These are phyloP conservation scores for Lasioglossum leucozonium DNA, from an alignment of 2,888 invertebrate species.

Conservation along the genomic window DNA sequence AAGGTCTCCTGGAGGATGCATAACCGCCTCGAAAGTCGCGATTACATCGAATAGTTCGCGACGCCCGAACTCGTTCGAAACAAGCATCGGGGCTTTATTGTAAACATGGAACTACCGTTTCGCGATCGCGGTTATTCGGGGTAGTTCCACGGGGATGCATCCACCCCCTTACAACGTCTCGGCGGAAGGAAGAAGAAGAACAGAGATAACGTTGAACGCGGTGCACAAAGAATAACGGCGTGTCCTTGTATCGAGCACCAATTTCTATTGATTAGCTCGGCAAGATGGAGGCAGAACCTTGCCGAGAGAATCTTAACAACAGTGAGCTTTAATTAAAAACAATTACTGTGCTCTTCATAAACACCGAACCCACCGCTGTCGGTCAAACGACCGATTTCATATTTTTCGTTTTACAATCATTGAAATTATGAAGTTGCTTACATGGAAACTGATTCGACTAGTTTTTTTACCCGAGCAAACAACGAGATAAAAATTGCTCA, in stretches of 20 bases:
- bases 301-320: background rate
- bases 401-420: too few species aligned
- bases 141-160: constrained; percentile 30
- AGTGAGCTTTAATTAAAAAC: constrained; percentile 17
- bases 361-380: too few species aligned
- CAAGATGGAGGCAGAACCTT: background rate
- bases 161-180: constrained; percentile 22
- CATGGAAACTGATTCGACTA: too few species aligned
- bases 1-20: constrained; percentile 47
- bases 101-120: constrained; percentile 49
- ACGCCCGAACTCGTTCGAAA: constrained; percentile 53
- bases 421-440: too few species aligned
- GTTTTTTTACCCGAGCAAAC: too few species aligned
- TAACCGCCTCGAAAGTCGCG: constrained; percentile 41
- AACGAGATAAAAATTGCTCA: too few species aligned
- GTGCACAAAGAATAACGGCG: background rate
- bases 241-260: constrained; percentile 11
- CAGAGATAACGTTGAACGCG: background rate
- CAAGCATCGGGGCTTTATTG: constrained; percentile 58
- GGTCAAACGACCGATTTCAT: too few species aligned
- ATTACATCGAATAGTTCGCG: constrained; percentile 56
- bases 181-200: constrained; percentile 19
- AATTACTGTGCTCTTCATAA: background rate
- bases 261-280: constrained; percentile 17
- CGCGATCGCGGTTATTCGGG: constrained; percentile 56